Evolutionary conservation across 1,140 invertebrate species (phyloP), one percentile per base, ranked within the genome.

Genomic region (Proctacanthus coquilletti): DNA sequence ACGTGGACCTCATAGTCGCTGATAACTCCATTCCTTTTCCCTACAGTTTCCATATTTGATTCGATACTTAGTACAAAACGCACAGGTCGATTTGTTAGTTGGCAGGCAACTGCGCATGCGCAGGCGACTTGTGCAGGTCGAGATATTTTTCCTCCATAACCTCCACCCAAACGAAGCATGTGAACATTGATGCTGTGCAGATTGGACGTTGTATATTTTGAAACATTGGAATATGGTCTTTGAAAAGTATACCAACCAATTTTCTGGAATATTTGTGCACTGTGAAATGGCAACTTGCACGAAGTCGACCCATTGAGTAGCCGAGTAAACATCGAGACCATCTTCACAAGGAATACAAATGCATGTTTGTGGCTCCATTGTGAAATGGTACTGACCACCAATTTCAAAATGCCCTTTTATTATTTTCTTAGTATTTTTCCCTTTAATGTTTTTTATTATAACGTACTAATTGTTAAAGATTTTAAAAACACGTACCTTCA

Each of bases 131-230:
- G 64, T 2, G 59, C 58, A 2, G 65, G 57, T 8, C 77, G 63
- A 2, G 68, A 62, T 36, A 77, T 70, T 59, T 84, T 79, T 3
- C 64, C 56, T 2, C 79, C 82, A 42, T 81, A 86, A 2, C 54
- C 76, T 10, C 82, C 82, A 1, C 82, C 82, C 0, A 84, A 29
- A 27, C 80, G 64, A 34, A 70, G 64, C 3, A 80, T 69, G 43
- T 66, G 60, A 2, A 82, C 47, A 27, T 76, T 67, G 8, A 82
- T n/a, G n/a, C n/a, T n/a, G n/a, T n/a, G n/a, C n/a, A n/a, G n/a
- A 63, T 32, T 73, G n/a, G n/a, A n/a, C n/a, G n/a, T n/a, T n/a
- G n/a, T n/a, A n/a, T n/a, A n/a, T n/a, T n/a, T n/a, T n/a, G n/a
- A n/a, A n/a, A n/a, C n/a, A n/a, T n/a, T n/a, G n/a, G n/a, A n/a